Percentiles rank a stretch among this genome's conserved stretches.
Evolutionary conservation across 2,888 invertebrate species (phyloP).

Genomic region (Cerceris rybyensis): DNA sequence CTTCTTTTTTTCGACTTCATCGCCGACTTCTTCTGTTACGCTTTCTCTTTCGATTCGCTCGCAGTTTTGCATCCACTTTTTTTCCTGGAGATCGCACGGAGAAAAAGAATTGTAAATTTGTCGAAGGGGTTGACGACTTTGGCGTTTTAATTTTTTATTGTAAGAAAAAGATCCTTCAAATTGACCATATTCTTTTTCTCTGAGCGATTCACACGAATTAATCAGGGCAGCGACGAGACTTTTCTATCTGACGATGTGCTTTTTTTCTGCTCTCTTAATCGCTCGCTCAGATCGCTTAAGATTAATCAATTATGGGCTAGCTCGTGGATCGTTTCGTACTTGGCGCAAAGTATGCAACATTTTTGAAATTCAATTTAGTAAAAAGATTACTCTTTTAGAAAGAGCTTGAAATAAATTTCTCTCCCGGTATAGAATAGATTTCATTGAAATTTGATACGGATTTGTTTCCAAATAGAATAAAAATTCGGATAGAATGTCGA

Average conservation of each 20-base stretch:
- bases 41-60: constrained; percentile 12
- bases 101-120: neutral
- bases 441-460: neutral
- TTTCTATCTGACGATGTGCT: neutral
- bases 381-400: neutral
- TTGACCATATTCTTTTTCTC: neutral
- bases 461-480: neutral
- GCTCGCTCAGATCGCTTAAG: constrained; percentile 18
- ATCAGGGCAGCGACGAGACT: neutral
- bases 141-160: neutral
- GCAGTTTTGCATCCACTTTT: neutral
- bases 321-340: neutral
- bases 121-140: neutral
- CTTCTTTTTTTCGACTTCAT: constrained; percentile 1
- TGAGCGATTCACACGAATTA: neutral
- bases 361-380: neutral
- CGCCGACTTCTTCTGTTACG: neutral
- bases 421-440: neutral
- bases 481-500: neutral
- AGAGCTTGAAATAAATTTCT: neutral
- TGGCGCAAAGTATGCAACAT: neutral
- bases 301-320: constrained; percentile 23
- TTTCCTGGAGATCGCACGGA: neutral
- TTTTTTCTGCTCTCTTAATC: constrained; percentile 10
- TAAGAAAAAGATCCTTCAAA: too few species aligned